Base-by-base conservation (phyloP, 92 coral and sea anemone species). In the Ricordea florida region DNA sequence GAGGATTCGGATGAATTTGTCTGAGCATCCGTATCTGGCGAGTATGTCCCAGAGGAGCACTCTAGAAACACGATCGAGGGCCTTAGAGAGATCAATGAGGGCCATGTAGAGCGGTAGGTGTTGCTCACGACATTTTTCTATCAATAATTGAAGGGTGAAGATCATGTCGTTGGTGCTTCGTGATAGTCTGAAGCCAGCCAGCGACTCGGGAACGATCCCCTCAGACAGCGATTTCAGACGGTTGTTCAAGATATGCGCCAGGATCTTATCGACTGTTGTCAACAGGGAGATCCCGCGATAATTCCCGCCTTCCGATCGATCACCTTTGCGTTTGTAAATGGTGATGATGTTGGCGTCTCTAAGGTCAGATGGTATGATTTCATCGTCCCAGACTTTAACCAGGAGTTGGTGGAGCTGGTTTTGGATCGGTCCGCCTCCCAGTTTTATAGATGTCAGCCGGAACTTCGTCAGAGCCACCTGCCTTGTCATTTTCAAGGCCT, bases 261-360 rank as follows among this genome's bases (percentile, higher is more conserved):
- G 30, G 14, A 74, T 31, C 70, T 74, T 74, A 1, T 72, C 81
- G 2, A 58, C 81, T 14, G 41, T 40, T 13, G 72, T 31, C 10
- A 59, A 60, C 53, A 74, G 58, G 28, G 81, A 58, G 60, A 74
- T 74, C 0, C 81, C 72, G 6, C 62, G 18, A 44, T 60, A 74
- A 45, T 74, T 74, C 3, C 53, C 72, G 18, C 81, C 59, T 16
- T 28, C 38, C 2, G 35, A 32, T 44, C 49, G 26, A 1, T 74
- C 59, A 3, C 81, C 58, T 44, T 74, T 74, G 34, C 55, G 52
- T 0, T n/a, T n/a, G n/a, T n/a, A n/a, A n/a, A n/a, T n/a, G n/a
- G n/a, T n/a, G n/a, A n/a, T n/a, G n/a, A n/a, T n/a, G n/a, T n/a
- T n/a, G n/a, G n/a, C n/a, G n/a, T n/a, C n/a, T n/a, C n/a, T n/a